A percentile compares a stretch with the other conserved stretches of the same genome.
Evolutionary conservation across 2,113 vertebrate genomes (phyloP).

Genomic region (Ptyas mucosa): DNA sequence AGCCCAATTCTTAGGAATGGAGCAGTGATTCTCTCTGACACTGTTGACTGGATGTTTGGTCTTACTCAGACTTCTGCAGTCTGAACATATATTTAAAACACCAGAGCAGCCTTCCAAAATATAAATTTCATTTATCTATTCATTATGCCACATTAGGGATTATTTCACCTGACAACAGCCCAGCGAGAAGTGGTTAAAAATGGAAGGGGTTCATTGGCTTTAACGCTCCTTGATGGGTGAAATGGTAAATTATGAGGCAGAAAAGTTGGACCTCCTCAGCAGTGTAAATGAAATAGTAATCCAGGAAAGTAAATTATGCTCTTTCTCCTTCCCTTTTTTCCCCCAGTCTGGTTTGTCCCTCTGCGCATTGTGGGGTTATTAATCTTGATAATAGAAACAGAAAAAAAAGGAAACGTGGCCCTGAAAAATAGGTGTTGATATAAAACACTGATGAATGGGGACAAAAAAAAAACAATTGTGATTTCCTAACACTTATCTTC

Average conservation of each 20-base stretch:
- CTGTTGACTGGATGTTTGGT: neutral
- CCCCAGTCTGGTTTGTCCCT: neutral
- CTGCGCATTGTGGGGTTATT: constrained; percentile 43
- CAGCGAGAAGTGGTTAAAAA: neutral
- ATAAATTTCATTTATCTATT: neutral
- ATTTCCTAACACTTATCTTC: constrained; percentile 7
- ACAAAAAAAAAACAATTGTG: neutral
- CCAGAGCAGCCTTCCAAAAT: neutral
- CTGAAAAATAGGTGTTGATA: constrained; percentile 50
- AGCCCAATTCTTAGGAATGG: neutral
- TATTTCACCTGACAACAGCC: constrained; percentile 1
- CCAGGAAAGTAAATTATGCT: constrained; percentile 47
- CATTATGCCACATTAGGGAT: neutral
- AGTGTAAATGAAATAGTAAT: constrained; percentile 55
- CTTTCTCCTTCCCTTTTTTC: neutral
- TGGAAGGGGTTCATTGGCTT: neutral
- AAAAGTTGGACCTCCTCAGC: constrained; percentile 38
- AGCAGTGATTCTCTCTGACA: neutral
- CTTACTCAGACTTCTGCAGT: neutral
- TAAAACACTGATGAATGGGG: constrained; percentile 44
- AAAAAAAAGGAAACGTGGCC: constrained; percentile 43
- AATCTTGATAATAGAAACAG: constrained; percentile 58
- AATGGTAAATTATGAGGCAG: constrained; percentile 44
- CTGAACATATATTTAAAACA: neutral
- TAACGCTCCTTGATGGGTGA: constrained; percentile 29